Evolutionary conservation across 2,113 vertebrate genomes (phyloP), one percentile per base, ranked within the genome.

Genomic region (Psilopogon haemacephalus): DNA sequence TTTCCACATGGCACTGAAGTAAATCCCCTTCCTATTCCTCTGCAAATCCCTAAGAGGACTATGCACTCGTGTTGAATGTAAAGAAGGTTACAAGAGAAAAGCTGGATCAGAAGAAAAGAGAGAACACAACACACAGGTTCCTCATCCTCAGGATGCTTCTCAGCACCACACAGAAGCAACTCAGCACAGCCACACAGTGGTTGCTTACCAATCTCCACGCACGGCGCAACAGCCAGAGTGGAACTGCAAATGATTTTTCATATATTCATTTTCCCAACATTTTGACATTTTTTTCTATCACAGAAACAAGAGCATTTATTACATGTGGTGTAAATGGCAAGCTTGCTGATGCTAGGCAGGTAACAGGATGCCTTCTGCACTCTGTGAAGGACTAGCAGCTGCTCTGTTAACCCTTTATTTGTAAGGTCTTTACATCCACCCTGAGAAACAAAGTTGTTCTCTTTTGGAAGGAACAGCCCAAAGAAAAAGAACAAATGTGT

Each of bases 231-330:
- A 90, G 96, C 86, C 93, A 81, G 95, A 94, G 86, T 64, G 93
- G 63, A 94, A 95, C 94, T 93, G 97, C 48, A 97, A 97, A 94
- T 48, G 92, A 96, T 96, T 85, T 94, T 59, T 95, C 88, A 96
- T 77, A 90, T 37, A 92, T 81, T 94, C 78, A 94, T 86, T 86
- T 84, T 94, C 80, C 95, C 88, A 89, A 7, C 68, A 93, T 10
- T 69, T 75, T 0, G 3, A 48, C n/a, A n/a, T 89, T 59, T 84
- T 65, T 40, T 88, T 40, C 28, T 2, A 70, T 63, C 52, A 78
- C 1, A 88, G 21, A 88, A 86, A 59, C 15, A 85, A 71, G 30
- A 54, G 5, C n/a, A 65, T 59, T 85, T 35, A 56, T 54, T 74
- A 74, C 83, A 91, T n/a, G n/a, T 18, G 21, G 14, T 67, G 35